These are phyloP conservation scores for Lumbricus terrestris DNA, from an alignment of 2,888 invertebrate species.

Conservation along the genomic window DNA sequence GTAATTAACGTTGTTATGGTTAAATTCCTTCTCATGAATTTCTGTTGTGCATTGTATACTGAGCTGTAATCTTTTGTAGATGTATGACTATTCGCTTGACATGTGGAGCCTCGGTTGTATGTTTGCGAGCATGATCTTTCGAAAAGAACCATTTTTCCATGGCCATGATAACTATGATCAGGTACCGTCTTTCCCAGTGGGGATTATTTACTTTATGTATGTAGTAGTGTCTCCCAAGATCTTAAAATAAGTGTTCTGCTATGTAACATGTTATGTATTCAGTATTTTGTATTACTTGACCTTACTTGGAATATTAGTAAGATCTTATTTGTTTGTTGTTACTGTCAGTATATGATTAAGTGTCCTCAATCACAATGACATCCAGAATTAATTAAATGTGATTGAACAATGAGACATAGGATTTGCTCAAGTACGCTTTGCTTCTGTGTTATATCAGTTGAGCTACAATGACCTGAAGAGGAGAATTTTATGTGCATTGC, in stretches of 20 bases:
- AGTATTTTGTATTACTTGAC: background rate
- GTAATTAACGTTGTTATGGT: background rate
- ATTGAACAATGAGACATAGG: background rate
- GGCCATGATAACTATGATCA: constrained; percentile 99
- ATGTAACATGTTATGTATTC: background rate
- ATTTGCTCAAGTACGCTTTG: background rate
- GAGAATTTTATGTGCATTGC: background rate
- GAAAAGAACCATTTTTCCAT: constrained; percentile 99
- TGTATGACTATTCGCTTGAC: constrained; percentile 99
- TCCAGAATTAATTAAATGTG: too few relatives aligned
- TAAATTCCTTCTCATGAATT: background rate
- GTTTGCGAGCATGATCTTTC: constrained; percentile 99
- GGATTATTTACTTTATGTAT: background rate
- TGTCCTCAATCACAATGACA: too few relatives aligned
- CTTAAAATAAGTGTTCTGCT: background rate
- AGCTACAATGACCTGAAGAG: background rate
- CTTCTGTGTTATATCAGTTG: background rate
- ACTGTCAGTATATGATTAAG: background rate
- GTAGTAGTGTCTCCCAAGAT: background rate
- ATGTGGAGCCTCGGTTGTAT: constrained; percentile 99
- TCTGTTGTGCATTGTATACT: background rate
- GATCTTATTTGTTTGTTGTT: background rate
- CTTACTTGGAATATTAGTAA: background rate
- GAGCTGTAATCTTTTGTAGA: constrained; percentile 69
- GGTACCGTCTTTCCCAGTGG: constrained; percentile 49